Evolutionary conservation across 2,113 vertebrate genomes (phyloP).

Genomic region (Phoenicopterus ruber): DNA sequence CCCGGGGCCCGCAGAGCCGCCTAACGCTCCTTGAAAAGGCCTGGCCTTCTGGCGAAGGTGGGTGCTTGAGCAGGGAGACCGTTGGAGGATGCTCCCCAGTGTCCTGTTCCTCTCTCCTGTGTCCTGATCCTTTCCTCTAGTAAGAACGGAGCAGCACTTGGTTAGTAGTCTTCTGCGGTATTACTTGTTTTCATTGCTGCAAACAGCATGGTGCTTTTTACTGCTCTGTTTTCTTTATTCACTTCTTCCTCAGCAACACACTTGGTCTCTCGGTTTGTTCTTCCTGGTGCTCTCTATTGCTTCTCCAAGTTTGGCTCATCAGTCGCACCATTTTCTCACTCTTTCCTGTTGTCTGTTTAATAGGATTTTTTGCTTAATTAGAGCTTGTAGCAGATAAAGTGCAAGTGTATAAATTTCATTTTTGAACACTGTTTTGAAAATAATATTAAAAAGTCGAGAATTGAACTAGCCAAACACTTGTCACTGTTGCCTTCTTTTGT

Average conservation of each 20-base stretch:
- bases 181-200: background rate
- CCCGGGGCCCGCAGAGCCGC: background rate
- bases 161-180: accelerated
- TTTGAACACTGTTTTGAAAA: background rate
- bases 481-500: background rate
- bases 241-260: accelerated
- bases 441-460: background rate
- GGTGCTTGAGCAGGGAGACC: background rate
- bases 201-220: background rate
- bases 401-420: background rate
- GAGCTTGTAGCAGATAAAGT: background rate
- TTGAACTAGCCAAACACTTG: background rate
- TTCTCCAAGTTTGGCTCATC: background rate
- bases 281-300: background rate
- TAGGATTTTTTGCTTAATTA: accelerated
- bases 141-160: accelerated
- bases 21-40: background rate
- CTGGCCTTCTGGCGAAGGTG: background rate
- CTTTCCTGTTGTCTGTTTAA: no score
- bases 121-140: background rate
- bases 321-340: background rate
- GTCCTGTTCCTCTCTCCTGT: background rate
- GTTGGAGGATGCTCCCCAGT: accelerated
- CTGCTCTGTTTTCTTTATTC: background rate
- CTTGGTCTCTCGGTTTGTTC: background rate